Evolutionary conservation across 1,140 invertebrate genomes (phyloP).

Genomic region (Ganaspis sp.): DNA sequence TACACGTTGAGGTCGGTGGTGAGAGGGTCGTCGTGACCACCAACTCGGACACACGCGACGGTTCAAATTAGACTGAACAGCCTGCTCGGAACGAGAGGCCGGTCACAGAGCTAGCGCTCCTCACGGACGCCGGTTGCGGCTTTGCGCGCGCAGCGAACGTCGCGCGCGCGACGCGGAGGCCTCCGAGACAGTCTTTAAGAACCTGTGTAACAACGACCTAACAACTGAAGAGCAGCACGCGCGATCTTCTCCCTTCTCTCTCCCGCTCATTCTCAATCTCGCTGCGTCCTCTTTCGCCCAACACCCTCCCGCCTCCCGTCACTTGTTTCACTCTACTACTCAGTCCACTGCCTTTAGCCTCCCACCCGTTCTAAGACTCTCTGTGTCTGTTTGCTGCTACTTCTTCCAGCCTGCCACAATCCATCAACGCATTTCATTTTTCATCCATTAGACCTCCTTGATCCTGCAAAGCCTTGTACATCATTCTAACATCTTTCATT

Average conservation of each 20-base stretch:
- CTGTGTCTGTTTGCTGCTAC: constrained; percentile 37
- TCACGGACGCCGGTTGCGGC: constrained; percentile 72
- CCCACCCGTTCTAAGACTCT: constrained; percentile 31
- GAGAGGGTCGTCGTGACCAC: constrained; percentile 68
- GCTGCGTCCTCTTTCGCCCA: constrained; percentile 22
- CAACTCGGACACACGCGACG: constrained; percentile 73
- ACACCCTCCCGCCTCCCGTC: constrained; percentile 32
- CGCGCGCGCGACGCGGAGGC: constrained; percentile 53
- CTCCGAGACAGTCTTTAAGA: constrained; percentile 61
- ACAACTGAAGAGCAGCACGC: constrained; percentile 62
- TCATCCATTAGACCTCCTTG: no score
- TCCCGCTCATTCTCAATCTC: constrained; percentile 35
- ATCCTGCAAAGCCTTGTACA: no score
- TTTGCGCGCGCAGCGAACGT: constrained; percentile 70
- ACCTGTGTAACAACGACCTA: constrained; percentile 66
- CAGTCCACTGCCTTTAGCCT: constrained; percentile 31
- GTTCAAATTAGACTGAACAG: constrained; percentile 77
- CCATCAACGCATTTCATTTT: constrained; percentile 39
- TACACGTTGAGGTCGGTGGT: constrained; percentile 12
- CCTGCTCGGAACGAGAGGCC: constrained; percentile 70
- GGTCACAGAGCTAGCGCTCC: constrained; percentile 73
- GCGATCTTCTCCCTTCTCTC: constrained; percentile 44
- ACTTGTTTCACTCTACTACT: constrained; percentile 39
- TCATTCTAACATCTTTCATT: no score
- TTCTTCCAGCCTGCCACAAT: constrained; percentile 37